These are phyloP conservation scores for Notodonta dromedarius DNA, from an alignment of 2,888 invertebrate species.

Conservation along the genomic window DNA sequence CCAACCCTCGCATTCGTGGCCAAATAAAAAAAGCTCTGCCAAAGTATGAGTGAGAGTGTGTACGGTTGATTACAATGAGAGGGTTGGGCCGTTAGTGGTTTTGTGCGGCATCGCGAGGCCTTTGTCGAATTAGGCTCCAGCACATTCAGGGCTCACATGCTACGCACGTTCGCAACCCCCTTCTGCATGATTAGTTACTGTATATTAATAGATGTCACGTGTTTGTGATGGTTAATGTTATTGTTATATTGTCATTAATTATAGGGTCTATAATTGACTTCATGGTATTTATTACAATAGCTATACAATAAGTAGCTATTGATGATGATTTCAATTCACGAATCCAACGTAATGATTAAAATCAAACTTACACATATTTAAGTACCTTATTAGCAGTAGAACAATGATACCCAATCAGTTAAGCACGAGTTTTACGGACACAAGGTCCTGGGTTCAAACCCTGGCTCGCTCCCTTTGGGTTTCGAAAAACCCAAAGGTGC, in stretches of 20 bases:
- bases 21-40: slow-evolving; percentile 12
- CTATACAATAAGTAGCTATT: not conserved
- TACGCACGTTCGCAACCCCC: slow-evolving; percentile 83
- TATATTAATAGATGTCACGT: slow-evolving; percentile 73
- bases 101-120: slow-evolving; percentile 50
- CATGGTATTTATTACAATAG: slow-evolving; percentile 15
- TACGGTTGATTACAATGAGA: slow-evolving; percentile 28
- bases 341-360: too few species aligned
- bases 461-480: too few species aligned
- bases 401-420: too few species aligned
- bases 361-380: too few species aligned
- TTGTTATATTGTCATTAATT: slow-evolving; percentile 36
- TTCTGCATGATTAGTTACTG: slow-evolving; percentile 80
- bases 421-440: too few species aligned
- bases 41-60: slow-evolving; percentile 16
- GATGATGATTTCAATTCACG: too few species aligned
- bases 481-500: too few species aligned
- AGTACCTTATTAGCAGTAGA: too few species aligned
- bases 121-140: slow-evolving; percentile 61
- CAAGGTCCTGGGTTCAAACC: too few species aligned
- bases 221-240: slow-evolving; percentile 66
- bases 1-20: slow-evolving; percentile 19
- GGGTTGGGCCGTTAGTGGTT: slow-evolving; percentile 31
- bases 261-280: slow-evolving; percentile 19
- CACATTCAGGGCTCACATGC: slow-evolving; percentile 64